These are phyloP conservation scores for Brachycybe producta DNA, from an alignment of 2,888 invertebrate genomes.

Conservation along the genomic window DNA sequence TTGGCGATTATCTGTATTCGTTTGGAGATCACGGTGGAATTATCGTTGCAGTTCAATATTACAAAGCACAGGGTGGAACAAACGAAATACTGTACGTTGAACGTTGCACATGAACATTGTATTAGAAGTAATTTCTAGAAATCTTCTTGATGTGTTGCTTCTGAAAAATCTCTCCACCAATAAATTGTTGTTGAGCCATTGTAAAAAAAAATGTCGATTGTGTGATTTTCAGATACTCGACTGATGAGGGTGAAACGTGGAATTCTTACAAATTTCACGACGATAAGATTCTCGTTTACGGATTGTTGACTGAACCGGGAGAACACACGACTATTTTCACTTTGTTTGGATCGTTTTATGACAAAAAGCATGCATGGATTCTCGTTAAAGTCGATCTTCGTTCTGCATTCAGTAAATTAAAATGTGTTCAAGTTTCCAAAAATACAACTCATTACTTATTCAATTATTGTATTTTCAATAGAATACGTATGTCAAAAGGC, in stretches of 20 bases:
- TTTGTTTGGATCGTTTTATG: conserved; percentile 68
- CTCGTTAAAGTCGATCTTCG: conserved; percentile 56
- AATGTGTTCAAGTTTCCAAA: conserved; percentile 2
- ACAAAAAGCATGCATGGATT: conserved; percentile 70
- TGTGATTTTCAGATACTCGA: conserved; percentile 49
- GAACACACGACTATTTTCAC: conserved; percentile 84
- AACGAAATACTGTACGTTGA: conserved; percentile 47
- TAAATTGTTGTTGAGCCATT: conserved; percentile 3
- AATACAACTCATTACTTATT: conserved; percentile 4
- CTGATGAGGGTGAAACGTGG: conserved; percentile 76
- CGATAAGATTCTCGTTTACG: conserved; percentile 67
- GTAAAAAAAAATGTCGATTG: conserved; percentile 4
- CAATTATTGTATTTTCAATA: conserved; percentile 24
- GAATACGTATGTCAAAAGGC: conserved; percentile 47
- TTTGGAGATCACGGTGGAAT: conserved; percentile 86
- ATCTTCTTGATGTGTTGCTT: background rate
- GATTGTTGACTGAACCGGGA: conserved; percentile 86
- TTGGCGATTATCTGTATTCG: conserved; percentile 70
- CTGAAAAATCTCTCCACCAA: background rate
- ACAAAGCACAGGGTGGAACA: conserved; percentile 60
- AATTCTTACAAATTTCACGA: conserved; percentile 51
- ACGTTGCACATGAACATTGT: too few relatives aligned
- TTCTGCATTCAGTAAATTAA: conserved; percentile 41
- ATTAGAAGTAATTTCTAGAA: background rate
- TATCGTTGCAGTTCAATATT: conserved; percentile 69